Conservation (phyloP, 2,113 vertebrate species). For the Dicrurus megarhynchus region DNA sequence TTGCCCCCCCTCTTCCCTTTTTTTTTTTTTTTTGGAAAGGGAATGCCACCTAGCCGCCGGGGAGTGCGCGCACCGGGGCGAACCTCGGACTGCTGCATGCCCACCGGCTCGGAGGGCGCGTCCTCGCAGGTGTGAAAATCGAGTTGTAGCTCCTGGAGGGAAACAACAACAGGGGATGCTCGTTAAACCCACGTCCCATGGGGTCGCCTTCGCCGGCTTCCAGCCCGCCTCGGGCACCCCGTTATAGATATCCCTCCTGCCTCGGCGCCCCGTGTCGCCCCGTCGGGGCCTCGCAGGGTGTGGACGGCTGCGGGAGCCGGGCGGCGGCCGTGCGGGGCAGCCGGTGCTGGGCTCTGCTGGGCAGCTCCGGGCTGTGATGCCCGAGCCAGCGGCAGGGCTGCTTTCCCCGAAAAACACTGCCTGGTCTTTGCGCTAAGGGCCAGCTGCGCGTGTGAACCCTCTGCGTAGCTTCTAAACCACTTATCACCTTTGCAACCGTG, state of each 20-base stretch:
- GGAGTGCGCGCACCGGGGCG: background rate
- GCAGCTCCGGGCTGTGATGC: background rate
- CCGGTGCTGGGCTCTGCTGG: background rate
- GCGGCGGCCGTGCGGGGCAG: background rate
- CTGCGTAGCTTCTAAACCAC: background rate
- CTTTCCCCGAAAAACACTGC: background rate
- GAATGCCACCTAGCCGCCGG: background rate
- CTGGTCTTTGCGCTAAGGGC: background rate
- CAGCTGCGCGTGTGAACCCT: background rate
- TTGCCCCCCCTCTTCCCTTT: fast-evolving
- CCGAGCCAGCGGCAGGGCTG: background rate
- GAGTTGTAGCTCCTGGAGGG: background rate
- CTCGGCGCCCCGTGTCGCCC: background rate
- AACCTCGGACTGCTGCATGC: slow-evolving; percentile 18
- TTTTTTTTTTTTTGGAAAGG: no score
- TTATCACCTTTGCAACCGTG: background rate
- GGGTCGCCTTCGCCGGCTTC: background rate
- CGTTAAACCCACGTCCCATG: background rate
- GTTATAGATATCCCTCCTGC: background rate
- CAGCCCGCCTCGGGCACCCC: background rate
- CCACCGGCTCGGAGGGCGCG: background rate
- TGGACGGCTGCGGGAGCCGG: background rate
- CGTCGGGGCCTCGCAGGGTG: no score
- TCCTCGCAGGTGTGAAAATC: slow-evolving; percentile 48
- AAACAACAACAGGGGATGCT: background rate